These are phyloP conservation scores for Drosophila bocki DNA, from an alignment of 1,140 invertebrate species.

Conservation along the genomic window DNA sequence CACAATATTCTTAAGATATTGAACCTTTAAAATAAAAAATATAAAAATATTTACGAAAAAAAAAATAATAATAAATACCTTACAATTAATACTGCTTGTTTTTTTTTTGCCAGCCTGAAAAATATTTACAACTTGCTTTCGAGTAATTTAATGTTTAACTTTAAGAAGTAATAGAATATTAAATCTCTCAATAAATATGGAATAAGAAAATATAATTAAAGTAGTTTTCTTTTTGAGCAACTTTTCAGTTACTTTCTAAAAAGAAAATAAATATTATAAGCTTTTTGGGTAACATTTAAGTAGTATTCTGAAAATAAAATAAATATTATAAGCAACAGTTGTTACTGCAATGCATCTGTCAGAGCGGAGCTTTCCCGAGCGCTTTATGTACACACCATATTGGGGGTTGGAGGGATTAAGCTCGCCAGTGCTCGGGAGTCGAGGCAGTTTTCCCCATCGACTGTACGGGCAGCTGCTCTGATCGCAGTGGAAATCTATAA, in stretches of 20 bases:
- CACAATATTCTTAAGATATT: too few species aligned
- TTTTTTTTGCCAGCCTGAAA: too few species aligned
- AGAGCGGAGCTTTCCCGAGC: conserved; percentile 53
- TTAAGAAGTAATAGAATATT: neutral
- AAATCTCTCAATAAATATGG: neutral
- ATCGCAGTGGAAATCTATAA: conserved; percentile 30
- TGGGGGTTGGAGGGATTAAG: conserved; percentile 38
- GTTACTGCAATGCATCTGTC: conserved; percentile 39
- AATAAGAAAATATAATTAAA: neutral
- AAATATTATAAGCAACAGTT: conserved; percentile 44
- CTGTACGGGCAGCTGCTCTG: conserved; percentile 29
- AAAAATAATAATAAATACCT: too few species aligned
- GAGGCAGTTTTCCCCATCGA: conserved; percentile 40
- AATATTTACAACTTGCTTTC: neutral
- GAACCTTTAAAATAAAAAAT: too few species aligned
- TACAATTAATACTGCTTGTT: too few species aligned
- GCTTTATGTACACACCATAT: conserved; percentile 31
- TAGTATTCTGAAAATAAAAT: neutral
- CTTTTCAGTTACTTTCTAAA: neutral
- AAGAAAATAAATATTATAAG: too few species aligned
- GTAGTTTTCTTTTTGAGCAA: neutral
- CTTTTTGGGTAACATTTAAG: too few species aligned
- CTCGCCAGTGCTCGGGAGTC: conserved; percentile 24
- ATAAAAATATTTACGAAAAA: too few species aligned
- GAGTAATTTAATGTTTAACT: neutral